Evolutionary conservation across 2,797 vertebrate genomes (phyloP), one percentile per base, ranked within the genome.

Genomic region (Hyperoplus immaculatus): DNA sequence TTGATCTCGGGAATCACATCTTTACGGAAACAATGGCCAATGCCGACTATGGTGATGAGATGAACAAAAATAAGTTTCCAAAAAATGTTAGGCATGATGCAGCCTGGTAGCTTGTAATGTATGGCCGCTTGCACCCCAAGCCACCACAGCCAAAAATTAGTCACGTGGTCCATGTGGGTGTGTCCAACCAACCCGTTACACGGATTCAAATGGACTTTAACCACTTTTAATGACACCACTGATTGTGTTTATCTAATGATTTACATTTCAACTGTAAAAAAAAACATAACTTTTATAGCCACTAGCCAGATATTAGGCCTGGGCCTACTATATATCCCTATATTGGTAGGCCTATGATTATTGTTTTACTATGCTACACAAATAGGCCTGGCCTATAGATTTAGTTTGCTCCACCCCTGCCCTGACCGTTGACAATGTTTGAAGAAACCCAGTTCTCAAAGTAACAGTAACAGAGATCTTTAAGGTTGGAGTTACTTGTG

Each of bases 21-120:
- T 6, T 10, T 29, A 14, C 9, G 15, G 6, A 54, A 73, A 56
- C 68, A 77, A 63, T 49, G 56, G 45, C 42, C 71, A 18, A 78
- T 13, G 7, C 36, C 1, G 4, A 67, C 4, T 1, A 55, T 3
- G 8, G 70, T 10, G 45, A 39, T 3, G 43, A 84, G 42, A 66
- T 74, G 14, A 4, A 81, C n/a, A 4, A 78, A 0, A 36, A 62
- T 10, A 3, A 57, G 4, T 46, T 58, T 79, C 72, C 77, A 58
- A 8, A 47, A 1, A 5, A 1, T 10, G 53, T 3, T 56, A 66
- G 61, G n/a, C 81, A 89, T 89, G 75, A 59, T 81, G 65, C 3
- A 11, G 60, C 9, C 43, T 14, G 1, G 5, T 4, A 3, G 36
- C 1, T 10, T 7, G 54, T 29, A 38, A 42, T 36, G 54, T 8